These are phyloP conservation scores for Junco hyemalis DNA, from an alignment of 2,113 vertebrate species.

Conservation along the genomic window DNA sequence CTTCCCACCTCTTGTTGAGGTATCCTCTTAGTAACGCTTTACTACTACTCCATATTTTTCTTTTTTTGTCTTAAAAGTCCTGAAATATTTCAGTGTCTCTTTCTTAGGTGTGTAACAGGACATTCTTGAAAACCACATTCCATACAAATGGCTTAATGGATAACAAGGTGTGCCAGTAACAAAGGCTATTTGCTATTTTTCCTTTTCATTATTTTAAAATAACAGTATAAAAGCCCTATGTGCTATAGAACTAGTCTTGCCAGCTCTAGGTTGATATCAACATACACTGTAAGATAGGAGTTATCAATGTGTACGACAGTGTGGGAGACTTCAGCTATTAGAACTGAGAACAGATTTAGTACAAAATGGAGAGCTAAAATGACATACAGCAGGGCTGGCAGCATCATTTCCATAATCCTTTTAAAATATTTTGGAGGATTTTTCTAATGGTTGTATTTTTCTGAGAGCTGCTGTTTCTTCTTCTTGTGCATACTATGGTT, in stretches of 20 bases:
- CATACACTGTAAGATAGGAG: neutral
- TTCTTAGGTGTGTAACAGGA: neutral
- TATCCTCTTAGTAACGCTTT: neutral
- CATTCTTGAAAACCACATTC: neutral
- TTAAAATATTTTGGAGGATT: neutral
- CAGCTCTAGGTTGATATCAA: neutral
- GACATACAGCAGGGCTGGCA: neutral
- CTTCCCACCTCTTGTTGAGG: neutral
- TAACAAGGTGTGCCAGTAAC: neutral
- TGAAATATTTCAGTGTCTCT: neutral
- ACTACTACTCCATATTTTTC: neutral
- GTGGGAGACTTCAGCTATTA: neutral
- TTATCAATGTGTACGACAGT: neutral
- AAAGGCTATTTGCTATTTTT: neutral
- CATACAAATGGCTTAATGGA: neutral
- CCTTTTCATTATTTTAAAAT: neutral
- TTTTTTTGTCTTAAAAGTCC: neutral
- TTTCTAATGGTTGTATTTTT: neutral
- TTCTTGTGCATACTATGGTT: accelerated
- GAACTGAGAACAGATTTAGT: neutral
- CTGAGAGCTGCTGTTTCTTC: neutral
- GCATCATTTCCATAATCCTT: neutral
- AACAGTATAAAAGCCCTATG: neutral
- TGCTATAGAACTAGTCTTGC: neutral
- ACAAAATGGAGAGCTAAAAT: neutral